Base-by-base conservation (phyloP, 2,888 invertebrate species). In the Athetis lepigone region DNA sequence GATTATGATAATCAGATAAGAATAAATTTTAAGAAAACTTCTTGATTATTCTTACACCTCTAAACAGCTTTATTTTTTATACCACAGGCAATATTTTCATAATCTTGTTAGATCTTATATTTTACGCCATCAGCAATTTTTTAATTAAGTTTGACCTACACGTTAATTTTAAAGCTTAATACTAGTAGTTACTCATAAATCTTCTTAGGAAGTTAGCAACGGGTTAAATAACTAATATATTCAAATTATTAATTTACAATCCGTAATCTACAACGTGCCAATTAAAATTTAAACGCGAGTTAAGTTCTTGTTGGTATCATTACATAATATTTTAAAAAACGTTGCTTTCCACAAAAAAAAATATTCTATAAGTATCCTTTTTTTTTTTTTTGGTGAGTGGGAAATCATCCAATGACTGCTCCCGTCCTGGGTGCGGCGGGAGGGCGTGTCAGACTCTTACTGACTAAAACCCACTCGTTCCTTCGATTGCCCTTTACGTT, bases 101-200 rank as follows among this genome's bases (percentile, higher is more conserved):
- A 55, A 68, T 74, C 45, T 40, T 51, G 16, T 29, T 27, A 29
- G 11, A 49, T 46, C 49, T 46, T 36, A 51, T 62, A 57, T 21
- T 50, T 33, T 54, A 70, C 36, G 29, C 23, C 29, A 60, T 36
- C 16, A 57, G 21, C 37, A 18, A 57, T 45, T 52, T 46, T 11
- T 52, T 52, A 47, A 63, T 74, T 74, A 65, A 60, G 21, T 64
- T 60, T 45, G 23, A 43, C 40, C 56, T 57, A 39, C 21, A 46
- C 55, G 49, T 57, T 61, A 65, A 54, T 50, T 52, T 57, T 23
- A 58, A 51, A 33, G 52, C 23, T 21, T 52, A 51, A 58, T 21
- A 43, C 23, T 54, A 29, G 65, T 42, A 69, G 39, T 54, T 19
- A 36, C 54, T 59, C 37, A 54, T 75, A 76, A 75, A 70, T 70